Evolutionary conservation across 2,113 vertebrate genomes (phyloP).

Genomic region (Turnix velox): DNA sequence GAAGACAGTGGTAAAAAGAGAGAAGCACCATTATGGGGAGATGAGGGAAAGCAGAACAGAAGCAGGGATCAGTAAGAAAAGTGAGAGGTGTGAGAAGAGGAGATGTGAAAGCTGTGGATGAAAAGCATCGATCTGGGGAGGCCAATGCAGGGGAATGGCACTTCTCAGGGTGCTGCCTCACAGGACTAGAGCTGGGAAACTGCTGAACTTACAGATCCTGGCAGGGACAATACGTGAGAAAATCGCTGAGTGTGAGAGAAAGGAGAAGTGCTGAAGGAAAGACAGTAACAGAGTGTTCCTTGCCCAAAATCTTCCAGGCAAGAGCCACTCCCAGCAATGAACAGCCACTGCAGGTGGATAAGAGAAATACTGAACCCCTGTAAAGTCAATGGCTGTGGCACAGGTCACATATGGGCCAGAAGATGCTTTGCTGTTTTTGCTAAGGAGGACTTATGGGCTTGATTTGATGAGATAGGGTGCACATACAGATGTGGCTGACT

Average conservation of each 20-base stretch:
- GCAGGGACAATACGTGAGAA: rapidly evolving
- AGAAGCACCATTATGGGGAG: neutral
- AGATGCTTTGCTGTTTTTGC: neutral
- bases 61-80: neutral
- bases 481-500: neutral
- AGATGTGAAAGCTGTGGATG: neutral
- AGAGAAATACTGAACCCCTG: neutral
- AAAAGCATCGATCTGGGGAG: neutral
- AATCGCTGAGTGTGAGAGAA: neutral
- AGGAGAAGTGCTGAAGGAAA: neutral
- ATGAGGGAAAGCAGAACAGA: neutral
- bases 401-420: neutral
- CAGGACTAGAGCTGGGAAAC: neutral
- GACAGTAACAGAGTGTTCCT: neutral
- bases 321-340: neutral
- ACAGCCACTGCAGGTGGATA: rapidly evolving
- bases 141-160: rapidly evolving
- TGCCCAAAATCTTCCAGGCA: neutral
- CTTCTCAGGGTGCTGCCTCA: rapidly evolving
- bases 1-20: neutral
- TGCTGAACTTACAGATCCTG: neutral
- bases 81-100: neutral
- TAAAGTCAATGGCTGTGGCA: neutral
- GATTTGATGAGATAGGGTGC: neutral
- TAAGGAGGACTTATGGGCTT: neutral